Conservation (phyloP, 2,797 vertebrate species). For the Babyrousa celebensis region DNA sequence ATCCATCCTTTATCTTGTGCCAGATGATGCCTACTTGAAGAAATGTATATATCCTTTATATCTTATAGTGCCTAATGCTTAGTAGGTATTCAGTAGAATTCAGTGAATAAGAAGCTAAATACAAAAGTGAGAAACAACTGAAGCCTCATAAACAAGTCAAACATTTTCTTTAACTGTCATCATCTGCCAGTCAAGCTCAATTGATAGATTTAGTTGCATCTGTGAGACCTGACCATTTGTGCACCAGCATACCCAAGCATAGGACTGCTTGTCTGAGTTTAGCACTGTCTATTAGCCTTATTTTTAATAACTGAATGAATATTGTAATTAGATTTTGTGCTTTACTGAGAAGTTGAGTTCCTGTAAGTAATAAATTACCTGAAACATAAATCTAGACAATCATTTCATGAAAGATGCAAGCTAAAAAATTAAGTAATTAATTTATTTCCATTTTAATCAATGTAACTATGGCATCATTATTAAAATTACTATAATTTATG, state of each 20-base stretch:
- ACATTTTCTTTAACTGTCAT: background rate
- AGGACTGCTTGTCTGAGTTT: background rate
- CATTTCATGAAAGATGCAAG: slow-evolving; percentile 25
- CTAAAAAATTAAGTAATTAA: background rate
- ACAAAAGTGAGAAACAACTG: background rate
- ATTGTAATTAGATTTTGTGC: background rate
- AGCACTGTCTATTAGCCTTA: background rate
- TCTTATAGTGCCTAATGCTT: background rate
- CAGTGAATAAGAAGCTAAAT: slow-evolving; percentile 1
- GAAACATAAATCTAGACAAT: slow-evolving; percentile 35
- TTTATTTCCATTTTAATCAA: slow-evolving; percentile 52
- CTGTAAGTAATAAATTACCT: background rate
- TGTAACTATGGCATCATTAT: background rate
- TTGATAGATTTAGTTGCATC: background rate
- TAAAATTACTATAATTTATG: slow-evolving; percentile 21
- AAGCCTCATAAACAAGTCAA: background rate
- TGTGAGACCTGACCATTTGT: background rate
- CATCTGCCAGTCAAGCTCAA: background rate
- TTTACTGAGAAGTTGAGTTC: background rate
- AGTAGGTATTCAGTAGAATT: background rate
- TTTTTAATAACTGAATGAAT: slow-evolving; percentile 16
- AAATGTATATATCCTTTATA: background rate
- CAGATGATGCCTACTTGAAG: background rate
- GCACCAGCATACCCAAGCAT: background rate
- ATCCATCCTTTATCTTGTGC: background rate